These are phyloP conservation scores for Neocrepidodera transversa DNA, from an alignment of 2,888 invertebrate genomes.

Conservation along the genomic window DNA sequence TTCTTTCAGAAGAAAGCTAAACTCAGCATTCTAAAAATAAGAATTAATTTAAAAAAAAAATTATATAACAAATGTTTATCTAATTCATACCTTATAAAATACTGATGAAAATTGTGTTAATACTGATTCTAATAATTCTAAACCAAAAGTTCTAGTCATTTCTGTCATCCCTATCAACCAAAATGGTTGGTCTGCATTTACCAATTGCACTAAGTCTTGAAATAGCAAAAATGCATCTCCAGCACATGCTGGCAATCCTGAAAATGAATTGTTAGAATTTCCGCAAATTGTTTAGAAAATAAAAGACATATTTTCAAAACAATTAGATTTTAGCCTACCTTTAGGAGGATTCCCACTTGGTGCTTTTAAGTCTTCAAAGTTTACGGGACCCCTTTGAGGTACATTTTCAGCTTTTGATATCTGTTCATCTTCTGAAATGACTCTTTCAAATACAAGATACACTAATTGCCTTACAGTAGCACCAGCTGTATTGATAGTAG, in stretches of 20 bases:
- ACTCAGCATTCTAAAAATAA: constrained; percentile 91
- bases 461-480: constrained; percentile 97
- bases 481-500: constrained; percentile 96
- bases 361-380: constrained; percentile 80
- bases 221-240: constrained; percentile 94
- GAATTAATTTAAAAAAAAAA: too few relatives aligned
- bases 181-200: constrained; percentile 94
- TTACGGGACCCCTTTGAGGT: constrained; percentile 63
- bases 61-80: not conserved
- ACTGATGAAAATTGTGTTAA: constrained; percentile 85
- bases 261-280: constrained; percentile 30
- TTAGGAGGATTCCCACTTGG: constrained; percentile 80
- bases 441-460: constrained; percentile 88
- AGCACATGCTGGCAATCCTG: constrained; percentile 81
- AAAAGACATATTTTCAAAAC: constrained; percentile 4
- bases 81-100: constrained; percentile 77
- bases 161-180: constrained; percentile 97
- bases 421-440: constrained; percentile 74
- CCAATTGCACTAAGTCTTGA: constrained; percentile 95
- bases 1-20: constrained; percentile 93
- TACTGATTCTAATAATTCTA: constrained; percentile 93
- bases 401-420: constrained; percentile 48
- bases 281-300: too few relatives aligned
- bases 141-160: constrained; percentile 95
- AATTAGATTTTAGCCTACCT: constrained; percentile 53